These are phyloP conservation scores for Brachyhypopomus occidentalis DNA, from an alignment of 2,113 vertebrate genomes.

Conservation along the genomic window DNA sequence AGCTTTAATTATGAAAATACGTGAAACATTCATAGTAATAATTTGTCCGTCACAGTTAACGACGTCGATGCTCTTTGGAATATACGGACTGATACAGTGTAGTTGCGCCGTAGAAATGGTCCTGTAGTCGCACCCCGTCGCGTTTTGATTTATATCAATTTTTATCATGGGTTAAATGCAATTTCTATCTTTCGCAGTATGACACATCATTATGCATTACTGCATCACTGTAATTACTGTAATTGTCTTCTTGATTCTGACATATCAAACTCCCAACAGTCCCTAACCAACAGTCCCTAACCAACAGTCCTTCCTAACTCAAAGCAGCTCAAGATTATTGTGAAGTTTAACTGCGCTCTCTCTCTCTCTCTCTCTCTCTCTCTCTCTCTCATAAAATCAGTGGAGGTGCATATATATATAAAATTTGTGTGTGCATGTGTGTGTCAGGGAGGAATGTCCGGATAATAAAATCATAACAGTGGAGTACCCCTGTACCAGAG, in stretches of 20 bases:
- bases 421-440: not conserved
- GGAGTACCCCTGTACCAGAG: slow-evolving; percentile 72
- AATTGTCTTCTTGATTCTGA: not conserved
- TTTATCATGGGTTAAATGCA: not conserved
- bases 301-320: not conserved
- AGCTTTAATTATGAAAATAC: no score
- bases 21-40: no score
- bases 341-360: not conserved
- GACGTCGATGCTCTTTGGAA: no score
- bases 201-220: not conserved
- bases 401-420: not conserved
- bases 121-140: not conserved
- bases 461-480: slow-evolving; percentile 75
- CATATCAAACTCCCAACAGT: slow-evolving; percentile 8
- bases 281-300: slow-evolving; percentile 10
- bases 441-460: slow-evolving; percentile 69
- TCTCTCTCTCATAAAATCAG: not conserved
- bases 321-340: not conserved
- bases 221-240: not conserved
- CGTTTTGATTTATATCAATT: not conserved
- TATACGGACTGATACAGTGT: no score
- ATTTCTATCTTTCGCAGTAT: not conserved
- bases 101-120: not conserved
- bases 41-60: no score
- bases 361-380: no score